phyloP scores from a whole-genome alignment of 2,888 invertebrate species.

The Caenorhabditis sp. region DNA sequence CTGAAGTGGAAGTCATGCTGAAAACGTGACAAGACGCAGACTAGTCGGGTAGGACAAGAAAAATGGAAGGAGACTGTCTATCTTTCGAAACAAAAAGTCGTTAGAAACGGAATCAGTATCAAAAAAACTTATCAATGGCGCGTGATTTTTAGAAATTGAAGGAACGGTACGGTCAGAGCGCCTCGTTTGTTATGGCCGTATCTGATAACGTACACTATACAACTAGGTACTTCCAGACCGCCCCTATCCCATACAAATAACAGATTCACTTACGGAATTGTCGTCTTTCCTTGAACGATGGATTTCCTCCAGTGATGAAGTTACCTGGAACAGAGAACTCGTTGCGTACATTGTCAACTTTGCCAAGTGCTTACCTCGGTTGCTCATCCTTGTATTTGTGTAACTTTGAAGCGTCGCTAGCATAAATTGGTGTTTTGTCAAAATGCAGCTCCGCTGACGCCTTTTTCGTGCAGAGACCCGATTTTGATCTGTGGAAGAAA shows the following conservation, averaged over 20 bases:
- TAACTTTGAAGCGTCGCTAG: slow-evolving; percentile 60
- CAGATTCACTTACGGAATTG: slow-evolving; percentile 80
- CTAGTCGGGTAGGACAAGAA: slow-evolving; percentile 3
- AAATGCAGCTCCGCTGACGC: slow-evolving; percentile 24
- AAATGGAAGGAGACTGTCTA: not conserved
- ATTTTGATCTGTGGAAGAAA: slow-evolving; percentile 47
- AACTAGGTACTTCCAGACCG: too few species aligned
- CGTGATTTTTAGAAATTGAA: not conserved
- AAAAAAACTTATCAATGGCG: not conserved
- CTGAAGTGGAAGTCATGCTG: slow-evolving; percentile 10
- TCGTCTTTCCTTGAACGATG: slow-evolving; percentile 83
- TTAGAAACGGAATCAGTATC: not conserved
- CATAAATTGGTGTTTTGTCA: slow-evolving; percentile 42
- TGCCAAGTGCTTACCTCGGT: slow-evolving; percentile 17
- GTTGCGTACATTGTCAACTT: not conserved
- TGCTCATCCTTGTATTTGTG: slow-evolving; percentile 57
- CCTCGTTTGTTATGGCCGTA: not conserved
- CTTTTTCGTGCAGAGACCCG: slow-evolving; percentile 52
- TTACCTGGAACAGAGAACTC: slow-evolving; percentile 26
- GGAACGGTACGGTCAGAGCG: not conserved
- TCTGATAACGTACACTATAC: not conserved
- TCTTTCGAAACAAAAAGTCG: not conserved
- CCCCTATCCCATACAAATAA: not conserved
- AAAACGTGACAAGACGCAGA: slow-evolving; percentile 8
- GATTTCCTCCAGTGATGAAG: slow-evolving; percentile 71